Evolutionary conservation across 2,113 vertebrate species (phyloP).

Genomic region (Propithecus coquereli): DNA sequence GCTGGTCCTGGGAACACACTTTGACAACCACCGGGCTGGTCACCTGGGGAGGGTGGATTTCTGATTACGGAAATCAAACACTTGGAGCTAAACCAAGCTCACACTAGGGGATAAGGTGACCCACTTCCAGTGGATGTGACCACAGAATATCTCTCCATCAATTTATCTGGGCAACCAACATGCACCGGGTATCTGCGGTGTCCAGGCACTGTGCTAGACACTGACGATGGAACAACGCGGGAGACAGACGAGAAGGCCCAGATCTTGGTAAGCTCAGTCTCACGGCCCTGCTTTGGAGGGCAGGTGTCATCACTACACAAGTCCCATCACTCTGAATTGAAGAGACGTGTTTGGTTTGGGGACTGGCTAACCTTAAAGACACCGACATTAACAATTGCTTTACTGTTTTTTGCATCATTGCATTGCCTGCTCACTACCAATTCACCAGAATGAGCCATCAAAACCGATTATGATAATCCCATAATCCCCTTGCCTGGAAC

Average conservation of each 20-base stretch:
- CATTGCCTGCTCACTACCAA: not conserved
- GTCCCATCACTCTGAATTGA: not conserved
- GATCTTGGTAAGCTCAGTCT: too few relatives aligned
- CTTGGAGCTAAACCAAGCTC: not conserved
- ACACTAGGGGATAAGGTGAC: not conserved
- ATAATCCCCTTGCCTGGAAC: not conserved
- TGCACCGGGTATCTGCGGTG: not conserved
- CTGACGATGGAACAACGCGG: fast-evolving
- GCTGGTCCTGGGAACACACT: not conserved
- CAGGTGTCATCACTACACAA: too few relatives aligned
- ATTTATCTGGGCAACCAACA: fast-evolving
- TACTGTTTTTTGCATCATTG: not conserved
- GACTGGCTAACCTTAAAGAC: not conserved
- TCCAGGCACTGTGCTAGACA: not conserved
- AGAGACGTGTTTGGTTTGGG: not conserved
- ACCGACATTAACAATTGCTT: not conserved
- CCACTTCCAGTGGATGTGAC: not conserved
- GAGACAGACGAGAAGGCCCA: not conserved
- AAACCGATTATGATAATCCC: not conserved
- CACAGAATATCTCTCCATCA: fast-evolving
- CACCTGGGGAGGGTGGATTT: not conserved
- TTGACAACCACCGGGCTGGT: not conserved
- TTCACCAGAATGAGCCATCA: not conserved
- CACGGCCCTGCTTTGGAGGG: too few relatives aligned
- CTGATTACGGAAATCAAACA: not conserved